Base-by-base conservation (phyloP, 2,113 vertebrate species). In the Tychaedon coryphoeus region DNA sequence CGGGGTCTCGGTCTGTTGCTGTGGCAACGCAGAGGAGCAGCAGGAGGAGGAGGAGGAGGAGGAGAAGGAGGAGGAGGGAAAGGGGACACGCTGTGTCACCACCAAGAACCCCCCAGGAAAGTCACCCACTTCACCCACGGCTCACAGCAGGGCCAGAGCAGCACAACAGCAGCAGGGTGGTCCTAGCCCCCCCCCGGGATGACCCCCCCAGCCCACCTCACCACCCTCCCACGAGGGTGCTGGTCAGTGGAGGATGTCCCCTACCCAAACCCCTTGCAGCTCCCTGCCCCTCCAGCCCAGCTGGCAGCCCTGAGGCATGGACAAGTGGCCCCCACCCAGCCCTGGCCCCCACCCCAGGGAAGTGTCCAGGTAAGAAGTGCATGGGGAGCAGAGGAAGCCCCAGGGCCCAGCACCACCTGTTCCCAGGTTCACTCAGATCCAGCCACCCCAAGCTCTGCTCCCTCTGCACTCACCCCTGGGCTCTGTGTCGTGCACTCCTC, bases 401-500 rank as follows among this genome's bases (percentile, higher is more conserved):
- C 4, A 1, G 29, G 36, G 6, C 11, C 26, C 77, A 8, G 3
- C n/a, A 62, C 1, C 34, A 6, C 18, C n/a, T 3, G 0, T 3
- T 19, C 56, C 20, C 62, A 28, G 34, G 10, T 3, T 38, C 31
- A 20, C 36, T 5, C 48, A 25, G 25, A 28, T 9, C 34, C 7
- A 3, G 19, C 4, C 9, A 34, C 3, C 7, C 23, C 24, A 57
- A 31, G 20, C 25, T 43, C 47, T 61, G 70, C 29, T 75, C 5
- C 8, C 53, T 22, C 47, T 12, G 4, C 1, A 7, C 93, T 91
- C 92, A 99, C 99, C 98, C 98, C 98, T 95, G 96, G 98, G 97
- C 67, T 99, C 99, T 0, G 97, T 29, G 48, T 99, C 99, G 1
- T 98, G 98, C 86, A 98, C 98, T 45, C 98, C 98, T 81, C 98